Base-by-base conservation (phyloP, 2,888 invertebrate species). In the Macaria notata region DNA sequence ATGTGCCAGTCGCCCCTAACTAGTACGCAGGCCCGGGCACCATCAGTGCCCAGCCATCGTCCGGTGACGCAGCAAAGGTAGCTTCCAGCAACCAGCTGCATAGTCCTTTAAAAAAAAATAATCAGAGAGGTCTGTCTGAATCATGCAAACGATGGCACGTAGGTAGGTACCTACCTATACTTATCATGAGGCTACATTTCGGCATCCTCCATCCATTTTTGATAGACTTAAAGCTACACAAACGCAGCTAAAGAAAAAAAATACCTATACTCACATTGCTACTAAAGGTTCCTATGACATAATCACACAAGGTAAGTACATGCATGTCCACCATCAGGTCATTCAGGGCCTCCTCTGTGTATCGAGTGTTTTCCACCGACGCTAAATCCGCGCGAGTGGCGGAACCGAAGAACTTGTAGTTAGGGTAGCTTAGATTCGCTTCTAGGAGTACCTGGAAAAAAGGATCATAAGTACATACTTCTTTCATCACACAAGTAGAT, bases 351-450 rank as follows among this genome's bases (percentile, higher is more conserved):
- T 9, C 1, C 39, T 39, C 29, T 3, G 48, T 6, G 39, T 48
- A 48, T 3, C 39, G 48, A 31, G 9, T 39, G 4, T 8, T 30
- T 0, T 30, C 9, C 3, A n/a, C 19, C 3, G 6, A 0, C n/a
- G 48, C 48, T 6, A 39, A 7, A 3, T n/a, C 5, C 4, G 48
- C 39, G 6, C 39, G 9, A 1, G 48, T 30, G 1, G 19, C 9
- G 41, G 30, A 30, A 3, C 41, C n/a, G 30, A 39, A 48, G 30
- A 48, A 48, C 9, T 41, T 48, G 41, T 48, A 48, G 4, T 39
- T 36, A 4, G 48, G 48, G 48, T 48, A 48, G 7, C 30, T 29
- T 30, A n/a, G 1, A 29, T 5, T n/a, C 30, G 47, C 47, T 38
- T 47, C 36, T 7, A 6, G 4, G 33, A 36, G 7, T 36, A 1